Base-by-base conservation (phyloP, 1,140 invertebrate species). In the Megalopta genalis region DNA sequence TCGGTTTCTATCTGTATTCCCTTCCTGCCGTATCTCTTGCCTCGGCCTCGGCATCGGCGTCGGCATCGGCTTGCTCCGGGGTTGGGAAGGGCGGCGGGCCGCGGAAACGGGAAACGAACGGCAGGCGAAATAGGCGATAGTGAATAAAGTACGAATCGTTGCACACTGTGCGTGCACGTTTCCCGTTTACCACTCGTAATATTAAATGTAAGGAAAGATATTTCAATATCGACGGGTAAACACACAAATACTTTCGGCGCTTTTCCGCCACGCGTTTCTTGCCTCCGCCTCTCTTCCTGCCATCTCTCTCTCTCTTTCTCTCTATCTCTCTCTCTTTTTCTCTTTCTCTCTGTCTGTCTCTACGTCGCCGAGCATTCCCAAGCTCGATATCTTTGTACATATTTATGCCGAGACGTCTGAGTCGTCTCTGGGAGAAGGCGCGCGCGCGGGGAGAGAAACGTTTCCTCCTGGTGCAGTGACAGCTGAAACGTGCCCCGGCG, bases 191-290 rank as follows among this genome's bases (percentile, higher is more conserved):
- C 73, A n/a, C 71, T 46, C 77, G 80, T 86, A 80, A 87, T 89
- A 86, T 89, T 90, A 91, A 91, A 91, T 88, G 88, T 90, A 89
- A 85, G 73, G 70, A 65, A 86, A 88, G 85, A 88, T 88, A 91
- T 92, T 91, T 91, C 89, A 90, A 90, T 92, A 91, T 90, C 88
- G 87, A 83, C 84, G 81, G 65, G 74, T 76, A 87, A 88, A 89
- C 84, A 86, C 64, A 77, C 73, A 81, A 81, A 71, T 65, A 89
- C 59, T 76, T 46, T 71, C 59, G 52, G 60, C 82, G 71, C 77
- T 57, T 75, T 42, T 49, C 42, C 25, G 63, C n/a, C 63, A n/a
- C 72, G 60, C 52, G 46, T 46, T 60, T 62, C n/a, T 46, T 66
- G 60, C 23, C 37, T 69, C 71, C 69, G 77, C 64, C 21, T 4